Evolutionary conservation across 1,140 invertebrate species (phyloP).

Genomic region (Nasonia vitripennis): DNA sequence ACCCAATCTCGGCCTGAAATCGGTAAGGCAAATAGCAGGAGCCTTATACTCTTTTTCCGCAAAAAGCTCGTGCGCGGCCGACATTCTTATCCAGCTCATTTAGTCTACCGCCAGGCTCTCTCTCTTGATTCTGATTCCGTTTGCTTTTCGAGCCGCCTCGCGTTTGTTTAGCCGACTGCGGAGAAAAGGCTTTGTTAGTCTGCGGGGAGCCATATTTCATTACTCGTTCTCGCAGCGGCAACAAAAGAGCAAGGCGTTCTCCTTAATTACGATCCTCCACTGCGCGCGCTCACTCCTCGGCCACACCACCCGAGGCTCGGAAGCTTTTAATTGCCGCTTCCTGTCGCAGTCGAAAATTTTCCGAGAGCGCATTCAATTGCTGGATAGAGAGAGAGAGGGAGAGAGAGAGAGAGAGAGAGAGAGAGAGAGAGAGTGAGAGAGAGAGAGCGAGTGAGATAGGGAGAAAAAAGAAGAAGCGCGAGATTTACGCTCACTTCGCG

Average conservation of each 20-base stretch:
- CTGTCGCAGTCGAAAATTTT: conserved; percentile 18
- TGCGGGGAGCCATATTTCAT: conserved; percentile 29
- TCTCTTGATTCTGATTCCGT: background rate
- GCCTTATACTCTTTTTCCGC: background rate
- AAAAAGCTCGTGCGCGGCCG: background rate
- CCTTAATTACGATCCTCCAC: conserved; percentile 27
- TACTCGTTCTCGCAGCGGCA: background rate
- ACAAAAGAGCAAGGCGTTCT: conserved; percentile 36
- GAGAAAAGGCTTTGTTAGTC: conserved; percentile 36
- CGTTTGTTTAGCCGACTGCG: conserved; percentile 28
- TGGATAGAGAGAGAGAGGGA: background rate
- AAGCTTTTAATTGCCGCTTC: conserved; percentile 37
- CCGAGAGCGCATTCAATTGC: conserved; percentile 22
- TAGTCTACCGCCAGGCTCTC: background rate
- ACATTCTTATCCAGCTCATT: conserved; percentile 18
- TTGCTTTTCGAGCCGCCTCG: background rate
- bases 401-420: background rate
- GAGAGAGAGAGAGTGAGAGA: background rate
- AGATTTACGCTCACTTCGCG: conserved; percentile 1
- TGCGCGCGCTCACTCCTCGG: background rate
- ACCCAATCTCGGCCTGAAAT: background rate
- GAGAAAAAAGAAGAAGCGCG: background rate
- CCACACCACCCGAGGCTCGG: background rate
- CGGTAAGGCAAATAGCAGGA: conserved; percentile 6
- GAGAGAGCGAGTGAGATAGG: background rate